Conservation (phyloP, 2,888 invertebrate genomes). For the Apocheima hispidaria region DNA sequence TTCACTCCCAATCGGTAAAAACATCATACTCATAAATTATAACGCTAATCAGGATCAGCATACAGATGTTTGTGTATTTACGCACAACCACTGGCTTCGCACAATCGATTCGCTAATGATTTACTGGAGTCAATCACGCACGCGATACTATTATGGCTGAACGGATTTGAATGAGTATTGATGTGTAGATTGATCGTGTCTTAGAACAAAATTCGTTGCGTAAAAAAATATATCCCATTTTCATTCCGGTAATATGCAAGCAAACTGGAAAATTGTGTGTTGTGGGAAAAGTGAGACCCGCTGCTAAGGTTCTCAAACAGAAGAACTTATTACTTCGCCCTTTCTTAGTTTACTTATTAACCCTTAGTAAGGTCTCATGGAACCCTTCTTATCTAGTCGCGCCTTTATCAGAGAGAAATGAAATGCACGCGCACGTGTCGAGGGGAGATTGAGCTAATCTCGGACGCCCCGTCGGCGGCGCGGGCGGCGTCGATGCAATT, state of each 20-base stretch:
- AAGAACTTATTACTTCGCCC: background rate
- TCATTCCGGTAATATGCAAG: background rate
- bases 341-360: background rate
- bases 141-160: background rate
- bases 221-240: background rate
- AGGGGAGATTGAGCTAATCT: slow-evolving; percentile 34
- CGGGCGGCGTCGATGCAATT: slow-evolving; percentile 4
- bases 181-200: no score
- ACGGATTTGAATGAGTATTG: background rate
- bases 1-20: slow-evolving; percentile 20
- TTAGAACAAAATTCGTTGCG: no score
- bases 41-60: slow-evolving; percentile 28
- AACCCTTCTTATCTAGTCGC: slow-evolving; percentile 1
- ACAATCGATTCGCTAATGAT: background rate
- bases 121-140: background rate
- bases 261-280: background rate
- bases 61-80: slow-evolving; percentile 1
- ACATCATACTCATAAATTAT: slow-evolving; percentile 34
- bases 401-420: slow-evolving; percentile 3
- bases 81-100: background rate
- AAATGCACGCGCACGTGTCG: slow-evolving; percentile 30
- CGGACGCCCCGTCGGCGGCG: slow-evolving; percentile 4
- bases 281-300: no score
- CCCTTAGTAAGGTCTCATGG: slow-evolving; percentile 1
- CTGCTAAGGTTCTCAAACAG: background rate